Base-by-base conservation (phyloP, 2,888 invertebrate genomes). In the Gasteruption jaculator region DNA sequence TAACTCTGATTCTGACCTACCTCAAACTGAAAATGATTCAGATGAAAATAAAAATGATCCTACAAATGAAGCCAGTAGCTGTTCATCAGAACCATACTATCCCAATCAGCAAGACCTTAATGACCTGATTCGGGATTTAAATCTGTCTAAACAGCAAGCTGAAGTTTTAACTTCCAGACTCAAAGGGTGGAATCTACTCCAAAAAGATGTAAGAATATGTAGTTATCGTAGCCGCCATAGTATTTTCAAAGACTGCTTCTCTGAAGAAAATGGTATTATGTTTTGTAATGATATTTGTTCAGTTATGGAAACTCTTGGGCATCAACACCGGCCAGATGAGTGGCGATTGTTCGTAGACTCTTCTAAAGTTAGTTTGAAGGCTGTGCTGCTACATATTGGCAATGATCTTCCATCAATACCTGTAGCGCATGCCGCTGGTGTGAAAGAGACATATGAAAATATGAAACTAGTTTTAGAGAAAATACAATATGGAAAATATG, bases 321-420 rank as follows among this genome's bases (percentile, higher is more conserved):
- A 38, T n/a, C 7, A 18, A 33, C 16, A 49, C 21, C 26, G 45
- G 2, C n/a, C 22, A 18, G 27, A 52, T 27, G 38, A 54, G 8
- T 54, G 41, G 41, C 37, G 43, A 38, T 33, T 48, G 24, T 47
- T 47, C 41, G 45, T 45, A 19, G 47, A 47, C 30, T 41, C 45
- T 11, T 47, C 47, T 8, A 45, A 47, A 32, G 37, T 16, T 19
- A 39, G 41, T 41, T 15, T 41, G 15, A 39, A 41, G 20, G 41
- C 41, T 39, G 41, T 41, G n/a, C 24, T 41, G 11, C 24, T 41
- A 15, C 27, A 41, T 3, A 39, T 24, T 16, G 27, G 26, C 15
- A 26, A 39, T 19, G 18, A 18, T n/a, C 15, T 7, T 41, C 20
- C 42, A 3, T 40, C 42, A 11, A 19, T 40, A 14, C 30, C 19